These are phyloP conservation scores for Malacosoma neustria DNA, from an alignment of 2,888 invertebrate species.

Conservation along the genomic window DNA sequence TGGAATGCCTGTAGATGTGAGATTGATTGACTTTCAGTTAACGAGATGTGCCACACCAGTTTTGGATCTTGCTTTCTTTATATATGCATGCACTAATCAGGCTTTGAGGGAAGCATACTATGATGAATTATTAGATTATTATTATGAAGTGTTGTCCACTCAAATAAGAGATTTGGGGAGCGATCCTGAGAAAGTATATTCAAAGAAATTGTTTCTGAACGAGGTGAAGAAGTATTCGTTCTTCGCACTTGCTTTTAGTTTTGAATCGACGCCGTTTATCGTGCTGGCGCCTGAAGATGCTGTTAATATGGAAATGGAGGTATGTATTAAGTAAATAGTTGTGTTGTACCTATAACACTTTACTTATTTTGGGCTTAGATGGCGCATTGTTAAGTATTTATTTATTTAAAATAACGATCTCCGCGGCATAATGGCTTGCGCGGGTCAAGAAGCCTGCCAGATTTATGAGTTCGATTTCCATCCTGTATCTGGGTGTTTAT, in stretches of 20 bases:
- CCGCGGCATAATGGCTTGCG: no score
- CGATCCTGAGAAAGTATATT: constrained; percentile 70
- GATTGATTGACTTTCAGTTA: constrained; percentile 83
- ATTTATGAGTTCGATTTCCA: no score
- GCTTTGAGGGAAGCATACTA: constrained; percentile 73
- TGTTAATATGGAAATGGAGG: constrained; percentile 73
- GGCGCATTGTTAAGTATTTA: no score
- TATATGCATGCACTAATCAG: constrained; percentile 76
- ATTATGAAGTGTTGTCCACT: constrained; percentile 70
- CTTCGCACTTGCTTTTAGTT: constrained; percentile 74
- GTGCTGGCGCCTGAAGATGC: constrained; percentile 73
- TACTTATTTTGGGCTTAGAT: no score
- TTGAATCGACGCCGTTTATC: constrained; percentile 76
- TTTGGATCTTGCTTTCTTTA: constrained; percentile 72
- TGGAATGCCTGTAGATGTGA: constrained; percentile 43
- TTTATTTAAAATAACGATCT: no score
- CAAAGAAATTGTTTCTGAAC: constrained; percentile 58
- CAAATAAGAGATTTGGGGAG: constrained; percentile 76
- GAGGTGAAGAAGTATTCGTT: constrained; percentile 73
- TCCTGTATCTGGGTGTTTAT: no score
- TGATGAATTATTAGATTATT: constrained; percentile 74
- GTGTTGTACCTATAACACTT: no score
- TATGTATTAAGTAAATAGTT: no score
- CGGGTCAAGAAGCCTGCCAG: no score
- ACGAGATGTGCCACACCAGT: constrained; percentile 74